phyloP scores from a whole-genome alignment of 2,888 invertebrate genomes.

The Ophion costatus region DNA sequence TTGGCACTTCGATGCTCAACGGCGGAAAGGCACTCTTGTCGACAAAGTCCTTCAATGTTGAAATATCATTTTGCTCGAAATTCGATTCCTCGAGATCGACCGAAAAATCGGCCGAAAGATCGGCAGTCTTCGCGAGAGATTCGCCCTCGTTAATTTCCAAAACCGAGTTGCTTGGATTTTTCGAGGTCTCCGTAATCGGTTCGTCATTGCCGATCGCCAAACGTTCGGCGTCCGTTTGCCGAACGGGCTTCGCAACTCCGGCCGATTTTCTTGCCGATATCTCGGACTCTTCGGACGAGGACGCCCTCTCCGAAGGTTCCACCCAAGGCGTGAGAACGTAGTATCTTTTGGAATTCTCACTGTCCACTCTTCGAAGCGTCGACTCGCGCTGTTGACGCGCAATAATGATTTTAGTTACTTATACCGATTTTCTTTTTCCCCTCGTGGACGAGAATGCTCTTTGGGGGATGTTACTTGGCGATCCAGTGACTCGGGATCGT shows the following conservation, averaged over 20 bases:
- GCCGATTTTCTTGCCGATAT: neutral
- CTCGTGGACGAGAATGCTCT: neutral
- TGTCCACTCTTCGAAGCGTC: constrained; percentile 38
- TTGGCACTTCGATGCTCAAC: no score
- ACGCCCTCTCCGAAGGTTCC: neutral
- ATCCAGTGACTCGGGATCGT: constrained; percentile 11
- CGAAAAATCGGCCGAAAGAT: neutral
- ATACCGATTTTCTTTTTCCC: neutral
- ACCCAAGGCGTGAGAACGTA: constrained; percentile 48
- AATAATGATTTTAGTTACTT: neutral
- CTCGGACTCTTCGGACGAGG: neutral
- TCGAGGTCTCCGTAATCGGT: no score
- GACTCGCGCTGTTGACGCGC: constrained; percentile 20
- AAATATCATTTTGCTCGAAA: neutral
- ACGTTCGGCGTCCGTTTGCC: neutral
- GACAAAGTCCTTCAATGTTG: neutral
- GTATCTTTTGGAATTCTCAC: constrained; percentile 41
- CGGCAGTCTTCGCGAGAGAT: neutral
- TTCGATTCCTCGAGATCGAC: neutral
- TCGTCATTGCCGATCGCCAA: neutral
- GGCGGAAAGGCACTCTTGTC: neutral
- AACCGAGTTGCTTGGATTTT: neutral
- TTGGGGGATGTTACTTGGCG: constrained; percentile 27
- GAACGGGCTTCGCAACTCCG: neutral
- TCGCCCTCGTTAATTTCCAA: neutral